A percentile compares a stretch with the other conserved stretches of the same genome.
phyloP scores from a whole-genome alignment of 2,797 vertebrate genomes.

The Clarias pachynema region DNA sequence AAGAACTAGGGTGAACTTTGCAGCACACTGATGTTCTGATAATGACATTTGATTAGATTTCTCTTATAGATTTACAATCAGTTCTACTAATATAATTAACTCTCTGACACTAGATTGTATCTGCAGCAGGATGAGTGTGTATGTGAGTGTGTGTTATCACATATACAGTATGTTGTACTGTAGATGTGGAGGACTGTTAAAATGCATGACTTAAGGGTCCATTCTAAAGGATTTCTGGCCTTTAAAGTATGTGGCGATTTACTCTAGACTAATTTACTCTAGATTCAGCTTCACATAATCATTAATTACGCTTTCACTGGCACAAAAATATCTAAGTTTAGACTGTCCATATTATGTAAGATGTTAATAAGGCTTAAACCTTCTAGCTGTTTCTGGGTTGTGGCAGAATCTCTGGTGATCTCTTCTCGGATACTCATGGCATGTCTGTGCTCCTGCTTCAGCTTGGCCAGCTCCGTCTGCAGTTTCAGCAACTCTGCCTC shows the following conservation, averaged over 20 bases:
- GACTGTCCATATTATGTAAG: neutral
- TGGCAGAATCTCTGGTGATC: slow-evolving; percentile 58
- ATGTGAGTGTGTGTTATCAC: too few relatives aligned
- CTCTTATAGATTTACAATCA: neutral
- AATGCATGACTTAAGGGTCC: neutral
- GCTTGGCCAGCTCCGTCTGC: slow-evolving; percentile 63
- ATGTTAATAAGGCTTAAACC: slow-evolving; percentile 60
- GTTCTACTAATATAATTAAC: neutral
- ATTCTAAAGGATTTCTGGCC: neutral
- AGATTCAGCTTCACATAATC: neutral
- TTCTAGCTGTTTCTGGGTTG: slow-evolving; percentile 66
- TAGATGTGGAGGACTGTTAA: neutral
- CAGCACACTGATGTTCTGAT: neutral
- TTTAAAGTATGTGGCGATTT: neutral
- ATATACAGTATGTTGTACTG: neutral
- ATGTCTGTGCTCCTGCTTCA: slow-evolving; percentile 71
- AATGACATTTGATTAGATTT: neutral
- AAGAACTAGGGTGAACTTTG: neutral
- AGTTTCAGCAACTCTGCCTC: slow-evolving; percentile 64
- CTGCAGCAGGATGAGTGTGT: too few relatives aligned
- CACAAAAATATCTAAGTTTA: neutral
- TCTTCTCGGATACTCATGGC: slow-evolving; percentile 65
- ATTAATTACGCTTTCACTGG: neutral
- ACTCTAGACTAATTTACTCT: too few relatives aligned
- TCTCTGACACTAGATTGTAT: too few relatives aligned